These are phyloP conservation scores for Athalia rosae DNA, from an alignment of 2,888 invertebrate species.

Conservation along the genomic window DNA sequence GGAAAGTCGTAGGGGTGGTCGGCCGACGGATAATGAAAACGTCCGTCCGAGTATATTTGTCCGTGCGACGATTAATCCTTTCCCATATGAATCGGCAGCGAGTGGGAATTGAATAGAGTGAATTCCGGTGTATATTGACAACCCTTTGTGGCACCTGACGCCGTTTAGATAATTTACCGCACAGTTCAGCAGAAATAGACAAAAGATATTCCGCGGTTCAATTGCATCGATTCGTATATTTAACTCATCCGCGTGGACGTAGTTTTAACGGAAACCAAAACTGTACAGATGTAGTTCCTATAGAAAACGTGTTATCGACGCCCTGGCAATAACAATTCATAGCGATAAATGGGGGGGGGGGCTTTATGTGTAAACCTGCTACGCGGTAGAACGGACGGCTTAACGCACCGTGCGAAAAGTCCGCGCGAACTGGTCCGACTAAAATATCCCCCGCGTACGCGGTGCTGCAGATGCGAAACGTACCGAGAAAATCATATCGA, in stretches of 20 bases:
- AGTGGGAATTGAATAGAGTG: constrained; percentile 14
- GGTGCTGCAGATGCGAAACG: constrained; percentile 18
- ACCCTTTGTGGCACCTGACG: not conserved
- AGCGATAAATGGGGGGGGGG: constrained; percentile 27
- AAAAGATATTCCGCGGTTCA: not conserved
- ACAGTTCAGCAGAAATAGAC: not conserved
- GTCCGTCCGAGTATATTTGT: no score
- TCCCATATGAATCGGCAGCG: constrained; percentile 16
- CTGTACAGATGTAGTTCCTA: not conserved
- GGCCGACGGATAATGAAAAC: no score
- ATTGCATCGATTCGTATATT: no score
- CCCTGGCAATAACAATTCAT: constrained; percentile 28
- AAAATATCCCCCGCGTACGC: no score
- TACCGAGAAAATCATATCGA: constrained; percentile 30
- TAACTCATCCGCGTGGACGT: not conserved
- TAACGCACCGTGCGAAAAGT: constrained; percentile 31
- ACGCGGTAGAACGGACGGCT: constrained; percentile 21
- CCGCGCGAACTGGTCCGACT: constrained; percentile 8
- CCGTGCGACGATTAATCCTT: constrained; percentile 1
- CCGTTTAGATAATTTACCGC: constrained; percentile 12
- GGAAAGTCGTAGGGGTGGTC: no score
- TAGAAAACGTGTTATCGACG: not conserved
- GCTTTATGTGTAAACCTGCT: constrained; percentile 36
- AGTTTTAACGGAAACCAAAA: not conserved
- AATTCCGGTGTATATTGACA: constrained; percentile 4